Evolutionary conservation across 2,797 vertebrate genomes (phyloP).

Genomic region (Peromyscus aztecus): DNA sequence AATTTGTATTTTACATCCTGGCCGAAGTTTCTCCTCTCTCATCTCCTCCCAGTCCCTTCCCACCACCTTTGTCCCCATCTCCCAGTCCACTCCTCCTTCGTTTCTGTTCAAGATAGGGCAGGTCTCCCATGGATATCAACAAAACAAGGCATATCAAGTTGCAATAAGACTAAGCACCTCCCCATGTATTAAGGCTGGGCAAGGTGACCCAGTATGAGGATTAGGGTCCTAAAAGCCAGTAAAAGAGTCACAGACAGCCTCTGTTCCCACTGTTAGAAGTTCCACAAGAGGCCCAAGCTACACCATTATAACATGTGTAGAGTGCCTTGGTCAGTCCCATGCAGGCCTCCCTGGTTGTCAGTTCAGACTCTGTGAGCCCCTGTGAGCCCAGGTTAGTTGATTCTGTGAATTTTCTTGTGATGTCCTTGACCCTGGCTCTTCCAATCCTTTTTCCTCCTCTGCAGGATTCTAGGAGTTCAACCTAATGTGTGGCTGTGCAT

Average conservation of each 20-base stretch:
- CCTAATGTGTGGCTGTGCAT: neutral
- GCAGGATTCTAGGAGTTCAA: neutral
- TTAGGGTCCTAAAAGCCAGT: neutral
- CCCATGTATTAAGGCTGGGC: neutral
- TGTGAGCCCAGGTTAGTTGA: neutral
- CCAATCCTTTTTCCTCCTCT: neutral
- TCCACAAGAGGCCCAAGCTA: neutral
- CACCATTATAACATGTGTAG: neutral
- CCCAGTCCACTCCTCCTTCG: neutral
- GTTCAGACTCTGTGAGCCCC: neutral
- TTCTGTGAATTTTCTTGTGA: neutral
- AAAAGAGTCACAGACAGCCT: neutral
- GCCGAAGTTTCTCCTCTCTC: neutral
- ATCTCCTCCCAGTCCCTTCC: neutral
- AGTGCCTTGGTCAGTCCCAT: neutral
- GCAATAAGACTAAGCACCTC: neutral
- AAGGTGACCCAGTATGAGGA: neutral
- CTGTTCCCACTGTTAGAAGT: neutral
- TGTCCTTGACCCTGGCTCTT: neutral
- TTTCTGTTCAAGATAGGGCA: neutral
- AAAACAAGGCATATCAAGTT: neutral
- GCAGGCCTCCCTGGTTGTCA: neutral
- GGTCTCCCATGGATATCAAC: neutral
- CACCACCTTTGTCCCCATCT: neutral
- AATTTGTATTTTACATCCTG: neutral